Evolutionary conservation across 1,140 invertebrate genomes (phyloP), one percentile per base, ranked within the genome.

Genomic region (Conopomorpha cramerella): DNA sequence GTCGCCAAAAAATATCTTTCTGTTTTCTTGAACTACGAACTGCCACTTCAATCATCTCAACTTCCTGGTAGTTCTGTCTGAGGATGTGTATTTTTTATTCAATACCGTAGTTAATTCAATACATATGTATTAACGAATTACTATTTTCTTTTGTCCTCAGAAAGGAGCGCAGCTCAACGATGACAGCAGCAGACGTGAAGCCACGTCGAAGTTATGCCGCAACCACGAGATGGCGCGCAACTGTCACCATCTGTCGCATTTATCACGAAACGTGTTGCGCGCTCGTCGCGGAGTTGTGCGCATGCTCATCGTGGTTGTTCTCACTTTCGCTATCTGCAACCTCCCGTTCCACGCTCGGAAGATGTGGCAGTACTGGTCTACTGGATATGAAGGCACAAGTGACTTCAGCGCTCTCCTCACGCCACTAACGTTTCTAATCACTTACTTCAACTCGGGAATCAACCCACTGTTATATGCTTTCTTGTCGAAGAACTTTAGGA

Each of bases 401-500:
- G 78, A 84, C 47, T 86, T 89, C 52, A 88, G 86, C 54, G 83
- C 86, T 10, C 71, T 92, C 1, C 78, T 93, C 30, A 91, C 91
- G 2, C 89, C 91, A 1, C 77, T 89, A n/a, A 92, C 90, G 6
- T 91, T 88, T 65, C 82, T 93, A 27, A 83, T 92, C 43, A 86
- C 90, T 23, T 94, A 92, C 53, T 85, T 88, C 61, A 93, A 93
- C 79, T 91, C 89, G 8, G 91, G 87, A 18, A 81, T 93, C 36
- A 93, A 93, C 72, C 91, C 91, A 1, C 70, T 93, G 27, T 80
- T 93, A 2, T 94, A 94, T 64, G 90, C 90, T 1, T 88, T 93
- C 56, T 79, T 93, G 28, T 92, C 90, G 1, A 85, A 87, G 33
- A 89, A 89, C 53, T 89, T 89, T 56, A 80, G 85, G 31, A 84